phyloP scores from a whole-genome alignment of 2,888 invertebrate species.

The Nemotelus pantherinus region DNA sequence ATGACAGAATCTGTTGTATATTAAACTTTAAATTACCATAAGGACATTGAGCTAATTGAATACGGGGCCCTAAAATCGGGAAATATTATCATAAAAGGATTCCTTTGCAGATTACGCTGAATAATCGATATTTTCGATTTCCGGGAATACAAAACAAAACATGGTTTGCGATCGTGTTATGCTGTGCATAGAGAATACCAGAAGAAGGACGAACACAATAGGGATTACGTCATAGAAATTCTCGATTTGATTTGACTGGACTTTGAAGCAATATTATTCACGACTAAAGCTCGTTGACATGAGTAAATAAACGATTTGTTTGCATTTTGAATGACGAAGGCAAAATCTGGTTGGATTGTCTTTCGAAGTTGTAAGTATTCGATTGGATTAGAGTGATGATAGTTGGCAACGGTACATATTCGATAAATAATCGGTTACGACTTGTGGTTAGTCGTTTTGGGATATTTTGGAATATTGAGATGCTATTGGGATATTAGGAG shows the following conservation, averaged over 20 bases:
- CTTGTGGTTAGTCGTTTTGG: no score
- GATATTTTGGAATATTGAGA: no score
- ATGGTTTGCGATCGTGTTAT: neutral
- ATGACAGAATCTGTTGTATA: slow-evolving; percentile 18
- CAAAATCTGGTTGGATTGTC: neutral
- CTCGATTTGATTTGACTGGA: neutral
- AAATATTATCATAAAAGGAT: slow-evolving; percentile 16
- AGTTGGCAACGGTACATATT: no score
- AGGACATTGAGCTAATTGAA: slow-evolving; percentile 36
- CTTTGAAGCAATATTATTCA: neutral
- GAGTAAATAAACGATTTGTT: slow-evolving; percentile 18
- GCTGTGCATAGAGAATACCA: neutral
- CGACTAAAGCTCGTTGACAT: slow-evolving; percentile 14
- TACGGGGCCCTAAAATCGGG: neutral
- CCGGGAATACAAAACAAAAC: neutral
- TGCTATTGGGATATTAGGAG: no score
- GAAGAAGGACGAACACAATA: neutral
- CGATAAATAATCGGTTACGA: no score
- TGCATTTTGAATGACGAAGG: neutral
- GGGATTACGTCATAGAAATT: neutral
- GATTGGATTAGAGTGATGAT: neutral
- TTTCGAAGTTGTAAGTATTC: neutral
- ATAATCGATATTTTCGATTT: slow-evolving; percentile 31
- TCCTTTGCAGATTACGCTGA: slow-evolving; percentile 10
- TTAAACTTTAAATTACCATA: slow-evolving; percentile 13